Evolutionary conservation across 2,113 vertebrate genomes (phyloP), one percentile per base, ranked within the genome.

Genomic region (Scomber japonicus): DNA sequence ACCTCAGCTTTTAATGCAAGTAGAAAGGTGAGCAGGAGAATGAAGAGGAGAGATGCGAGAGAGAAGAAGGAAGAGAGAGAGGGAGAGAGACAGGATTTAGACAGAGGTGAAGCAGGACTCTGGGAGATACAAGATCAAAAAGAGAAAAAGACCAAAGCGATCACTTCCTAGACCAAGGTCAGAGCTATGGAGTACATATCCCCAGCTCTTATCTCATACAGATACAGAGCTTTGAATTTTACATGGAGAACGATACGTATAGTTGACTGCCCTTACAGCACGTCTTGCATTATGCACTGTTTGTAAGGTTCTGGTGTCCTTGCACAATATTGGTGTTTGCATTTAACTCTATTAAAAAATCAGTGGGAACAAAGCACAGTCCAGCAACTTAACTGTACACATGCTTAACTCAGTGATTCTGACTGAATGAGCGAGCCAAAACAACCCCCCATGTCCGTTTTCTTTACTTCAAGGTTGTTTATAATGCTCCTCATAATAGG

Each of bases 1-100:
- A 95, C 93, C 94, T 95, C 94, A 77, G 91, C 95, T 95, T 96
- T 96, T 95, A 96, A 95, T 95, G 95, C 94, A 94, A 96, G 94
- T 93, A 91, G 94, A 91, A 95, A 95, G 94, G 94, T 94, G 95
- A 91, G 88, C 81, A 64, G 62, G 73, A 85, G 81, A 94, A 86
- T 82, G 83, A 81, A 68, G 84, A 93, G 94, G 91, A 77, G 68
- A 77, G 84, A 80, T 55, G 80, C 13, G 35, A 74, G 81, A 90
- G 92, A 94, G 94, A 91, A 77, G 88, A 89, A 92, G 88, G 89
- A 83, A 81, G 82, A 57, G 71, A 63, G 61, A 83, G 64, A 65
- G 66, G 63, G 27, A 64, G 71, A 80, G 54, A 85, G 80, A 67
- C 50, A 60, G 80, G 80, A 82, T 84, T 88, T 90, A 59, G 69